Evolutionary conservation across 1,140 invertebrate species (phyloP).

Genomic region (Atta colombica): DNA sequence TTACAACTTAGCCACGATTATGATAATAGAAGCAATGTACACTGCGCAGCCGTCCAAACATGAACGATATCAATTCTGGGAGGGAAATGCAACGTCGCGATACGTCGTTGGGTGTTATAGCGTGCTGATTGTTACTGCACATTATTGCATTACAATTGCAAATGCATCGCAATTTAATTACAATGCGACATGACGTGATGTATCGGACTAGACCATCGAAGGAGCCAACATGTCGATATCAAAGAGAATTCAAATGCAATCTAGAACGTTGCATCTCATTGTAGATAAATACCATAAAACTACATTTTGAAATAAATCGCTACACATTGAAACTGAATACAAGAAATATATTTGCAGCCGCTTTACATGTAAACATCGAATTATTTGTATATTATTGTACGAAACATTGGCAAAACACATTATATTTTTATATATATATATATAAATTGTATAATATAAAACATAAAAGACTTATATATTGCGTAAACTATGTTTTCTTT

Average conservation of each 20-base stretch:
- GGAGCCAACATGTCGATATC: conserved; percentile 54
- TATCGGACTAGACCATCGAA: conserved; percentile 42
- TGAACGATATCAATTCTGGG: conserved; percentile 54
- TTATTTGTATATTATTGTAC: background rate
- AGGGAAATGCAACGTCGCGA: conserved; percentile 61
- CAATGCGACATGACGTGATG: conserved; percentile 46
- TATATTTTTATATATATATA: conserved; percentile 3
- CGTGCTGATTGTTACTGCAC: conserved; percentile 55
- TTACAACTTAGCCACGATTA: conserved; percentile 61
- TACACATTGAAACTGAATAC: background rate
- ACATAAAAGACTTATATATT: background rate
- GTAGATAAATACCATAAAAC: background rate
- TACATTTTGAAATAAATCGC: background rate
- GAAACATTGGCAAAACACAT: background rate
- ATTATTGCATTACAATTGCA: conserved; percentile 65
- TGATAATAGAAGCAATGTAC: conserved; percentile 51
- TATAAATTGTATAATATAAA: background rate
- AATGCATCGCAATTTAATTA: conserved; percentile 62
- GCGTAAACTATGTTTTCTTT: background rate
- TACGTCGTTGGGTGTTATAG: conserved; percentile 53
- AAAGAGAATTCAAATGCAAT: conserved; percentile 46
- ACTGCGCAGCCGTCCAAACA: conserved; percentile 20
- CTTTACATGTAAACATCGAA: background rate
- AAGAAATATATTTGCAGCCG: background rate
- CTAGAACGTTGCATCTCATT: background rate